Percentiles rank a stretch among this genome's conserved stretches.
These are phyloP conservation scores for Aspidapion aeneum DNA, from an alignment of 2,888 invertebrate species.

Conservation along the genomic window DNA sequence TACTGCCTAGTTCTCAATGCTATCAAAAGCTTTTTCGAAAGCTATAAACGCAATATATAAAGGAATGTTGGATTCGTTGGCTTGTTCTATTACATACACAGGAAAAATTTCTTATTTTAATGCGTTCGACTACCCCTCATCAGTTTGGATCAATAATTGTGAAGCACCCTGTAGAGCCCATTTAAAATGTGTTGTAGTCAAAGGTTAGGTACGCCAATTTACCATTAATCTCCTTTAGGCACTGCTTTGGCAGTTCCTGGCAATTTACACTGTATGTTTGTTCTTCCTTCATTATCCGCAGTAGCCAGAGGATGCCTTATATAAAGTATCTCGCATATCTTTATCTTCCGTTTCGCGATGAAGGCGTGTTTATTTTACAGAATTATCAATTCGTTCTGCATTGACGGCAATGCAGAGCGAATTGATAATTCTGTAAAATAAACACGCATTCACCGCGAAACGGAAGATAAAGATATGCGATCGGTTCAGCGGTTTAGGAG, in stretches of 20 bases:
- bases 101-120: too few relatives aligned
- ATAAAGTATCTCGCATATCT: background rate
- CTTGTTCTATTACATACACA: too few relatives aligned
- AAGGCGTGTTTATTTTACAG: background rate
- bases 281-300: background rate
- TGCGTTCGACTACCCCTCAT: background rate
- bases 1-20: too few relatives aligned
- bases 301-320: background rate
- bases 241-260: background rate
- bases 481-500: too few relatives aligned
- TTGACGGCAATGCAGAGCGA: too few relatives aligned
- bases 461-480: too few relatives aligned
- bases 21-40: too few relatives aligned
- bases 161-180: background rate
- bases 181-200: background rate
- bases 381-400: background rate
- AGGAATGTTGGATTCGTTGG: too few relatives aligned
- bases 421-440: too few relatives aligned
- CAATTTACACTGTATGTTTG: background rate
- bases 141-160: too few relatives aligned
- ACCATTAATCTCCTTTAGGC: background rate
- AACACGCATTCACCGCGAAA: too few relatives aligned
- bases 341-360: background rate
- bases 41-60: too few relatives aligned
- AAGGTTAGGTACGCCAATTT: background rate